These are phyloP conservation scores for Spatula clypeata DNA, from an alignment of 2,797 vertebrate species.

Conservation along the genomic window DNA sequence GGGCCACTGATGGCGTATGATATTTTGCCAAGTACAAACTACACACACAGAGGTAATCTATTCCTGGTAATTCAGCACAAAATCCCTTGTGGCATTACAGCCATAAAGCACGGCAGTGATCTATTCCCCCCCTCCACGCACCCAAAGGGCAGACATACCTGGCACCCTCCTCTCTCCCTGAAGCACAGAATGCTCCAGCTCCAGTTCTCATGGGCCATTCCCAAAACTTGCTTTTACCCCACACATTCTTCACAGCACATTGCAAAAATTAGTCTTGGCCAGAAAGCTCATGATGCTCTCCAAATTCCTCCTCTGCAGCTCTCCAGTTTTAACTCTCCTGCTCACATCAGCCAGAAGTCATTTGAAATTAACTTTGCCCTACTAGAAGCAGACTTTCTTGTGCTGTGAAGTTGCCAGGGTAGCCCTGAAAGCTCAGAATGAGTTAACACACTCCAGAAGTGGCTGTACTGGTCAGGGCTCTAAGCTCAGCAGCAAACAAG, in stretches of 20 bases:
- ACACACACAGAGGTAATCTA: accelerated
- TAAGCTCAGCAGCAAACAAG: background rate
- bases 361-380: background rate
- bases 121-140: accelerated
- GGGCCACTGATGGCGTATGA: background rate
- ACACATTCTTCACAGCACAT: background rate
- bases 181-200: background rate
- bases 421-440: accelerated
- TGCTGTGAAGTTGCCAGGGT: background rate
- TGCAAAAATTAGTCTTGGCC: background rate
- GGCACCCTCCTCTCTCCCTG: background rate
- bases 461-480: accelerated
- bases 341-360: background rate
- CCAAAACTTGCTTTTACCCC: background rate
- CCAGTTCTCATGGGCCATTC: background rate
- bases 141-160: accelerated
- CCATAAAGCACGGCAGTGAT: background rate
- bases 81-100: accelerated
- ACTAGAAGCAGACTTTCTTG: background rate
- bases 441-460: accelerated
- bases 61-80: accelerated
- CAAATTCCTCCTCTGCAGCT: background rate
- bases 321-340: background rate
- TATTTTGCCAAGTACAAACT: background rate
- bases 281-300: background rate